Conservation (phyloP, 1,140 invertebrate species). For the Seison nebaliae region DNA sequence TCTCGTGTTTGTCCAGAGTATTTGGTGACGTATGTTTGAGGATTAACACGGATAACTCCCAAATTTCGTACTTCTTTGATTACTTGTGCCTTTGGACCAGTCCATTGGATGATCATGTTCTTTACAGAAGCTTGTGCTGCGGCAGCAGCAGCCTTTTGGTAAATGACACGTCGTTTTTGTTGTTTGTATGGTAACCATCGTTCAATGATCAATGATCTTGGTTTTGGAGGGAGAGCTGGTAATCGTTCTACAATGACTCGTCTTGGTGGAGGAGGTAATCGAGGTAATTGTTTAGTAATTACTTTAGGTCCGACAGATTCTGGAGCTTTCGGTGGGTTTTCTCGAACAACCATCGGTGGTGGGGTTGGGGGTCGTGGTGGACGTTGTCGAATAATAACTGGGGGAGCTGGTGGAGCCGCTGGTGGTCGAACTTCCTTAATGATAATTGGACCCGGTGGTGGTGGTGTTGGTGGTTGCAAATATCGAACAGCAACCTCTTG, state of each 20-base stretch:
- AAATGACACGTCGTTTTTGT: conserved; percentile 9
- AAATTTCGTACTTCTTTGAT: conserved; percentile 12
- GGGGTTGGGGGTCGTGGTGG: conserved; percentile 8
- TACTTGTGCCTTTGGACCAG: conserved; percentile 4
- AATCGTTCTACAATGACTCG: conserved; percentile 10
- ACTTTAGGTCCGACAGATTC: conserved; percentile 1
- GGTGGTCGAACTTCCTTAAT: conserved; percentile 1
- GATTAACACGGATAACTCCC: conserved; percentile 11
- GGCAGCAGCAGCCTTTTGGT: background rate
- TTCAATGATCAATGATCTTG: conserved; percentile 8
- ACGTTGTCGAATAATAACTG: conserved; percentile 11
- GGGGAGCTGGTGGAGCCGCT: conserved; percentile 1
- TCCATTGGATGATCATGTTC: conserved; percentile 11
- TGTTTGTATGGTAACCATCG: conserved; percentile 7
- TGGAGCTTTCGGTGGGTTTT: conserved; percentile 8
- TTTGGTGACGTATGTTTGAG: conserved; percentile 4
- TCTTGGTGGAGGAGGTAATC: conserved; percentile 11
- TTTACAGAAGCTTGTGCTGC: too few species aligned
- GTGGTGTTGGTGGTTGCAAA: conserved; percentile 11
- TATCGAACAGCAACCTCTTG: conserved; percentile 9
- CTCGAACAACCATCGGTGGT: conserved; percentile 8
- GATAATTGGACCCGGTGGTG: conserved; percentile 9
- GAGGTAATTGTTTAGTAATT: background rate
- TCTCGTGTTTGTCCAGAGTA: too few species aligned
- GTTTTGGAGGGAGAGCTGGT: conserved; percentile 9